phyloP scores from a whole-genome alignment of 2,797 vertebrate genomes.

The Onychomys torridus region DNA sequence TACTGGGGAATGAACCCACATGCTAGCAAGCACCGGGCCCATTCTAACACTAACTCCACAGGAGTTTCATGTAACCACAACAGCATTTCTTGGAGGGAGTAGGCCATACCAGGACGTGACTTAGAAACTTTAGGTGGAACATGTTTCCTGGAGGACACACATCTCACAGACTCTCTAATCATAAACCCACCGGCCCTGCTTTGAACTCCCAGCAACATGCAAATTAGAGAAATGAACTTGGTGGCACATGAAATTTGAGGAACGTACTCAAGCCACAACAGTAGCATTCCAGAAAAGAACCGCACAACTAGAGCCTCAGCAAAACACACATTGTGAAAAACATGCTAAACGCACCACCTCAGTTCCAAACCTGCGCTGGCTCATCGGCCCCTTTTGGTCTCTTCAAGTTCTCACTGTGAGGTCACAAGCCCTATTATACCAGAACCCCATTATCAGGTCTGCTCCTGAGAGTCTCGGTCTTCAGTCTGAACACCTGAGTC shows the following conservation, averaged over 20 bases:
- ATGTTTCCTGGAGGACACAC: not conserved
- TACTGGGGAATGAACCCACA: not conserved
- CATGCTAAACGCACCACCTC: not conserved
- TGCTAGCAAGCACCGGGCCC: not conserved
- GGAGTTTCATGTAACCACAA: not conserved
- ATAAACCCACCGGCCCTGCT: not conserved
- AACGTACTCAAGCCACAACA: no score
- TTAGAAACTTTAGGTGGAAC: not conserved
- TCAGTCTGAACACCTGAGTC: not conserved
- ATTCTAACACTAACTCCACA: not conserved
- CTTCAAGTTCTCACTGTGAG: not conserved
- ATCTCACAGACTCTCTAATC: not conserved
- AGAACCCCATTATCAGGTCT: no score
- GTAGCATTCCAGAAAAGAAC: not conserved
- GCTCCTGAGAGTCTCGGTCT: not conserved
- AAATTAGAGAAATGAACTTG: not conserved
- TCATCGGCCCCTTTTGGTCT: not conserved
- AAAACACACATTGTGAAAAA: not conserved
- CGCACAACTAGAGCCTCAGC: not conserved
- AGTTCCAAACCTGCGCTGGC: not conserved
- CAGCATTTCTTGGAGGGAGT: not conserved
- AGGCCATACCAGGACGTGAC: not conserved
- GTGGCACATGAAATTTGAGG: not conserved
- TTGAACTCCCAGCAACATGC: not conserved
- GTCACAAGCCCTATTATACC: not conserved